Percentiles rank a stretch among this genome's conserved stretches.
These are phyloP conservation scores for Elysia chlorotica DNA, from an alignment of 1,140 invertebrate genomes.

Conservation along the genomic window DNA sequence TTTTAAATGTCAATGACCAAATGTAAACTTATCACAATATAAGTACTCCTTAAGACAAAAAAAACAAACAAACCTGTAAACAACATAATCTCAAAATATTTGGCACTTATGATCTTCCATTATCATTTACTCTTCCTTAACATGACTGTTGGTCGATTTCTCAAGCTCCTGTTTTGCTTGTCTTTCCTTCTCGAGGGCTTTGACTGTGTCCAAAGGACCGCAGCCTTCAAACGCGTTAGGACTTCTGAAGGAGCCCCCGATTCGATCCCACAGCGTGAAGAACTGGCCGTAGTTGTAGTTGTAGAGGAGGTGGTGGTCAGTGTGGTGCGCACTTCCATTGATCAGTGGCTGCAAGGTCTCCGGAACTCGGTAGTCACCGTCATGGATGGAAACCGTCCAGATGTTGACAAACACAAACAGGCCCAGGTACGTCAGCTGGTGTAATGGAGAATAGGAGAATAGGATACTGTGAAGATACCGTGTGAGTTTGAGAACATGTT, in stretches of 20 bases:
- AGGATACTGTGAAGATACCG: no score
- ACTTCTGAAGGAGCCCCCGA: constrained; percentile 59
- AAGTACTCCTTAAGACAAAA: no score
- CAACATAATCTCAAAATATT: no score
- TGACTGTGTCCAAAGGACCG: constrained; percentile 50
- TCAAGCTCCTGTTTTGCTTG: constrained; percentile 10
- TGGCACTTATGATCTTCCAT: no score
- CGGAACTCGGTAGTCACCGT: constrained; percentile 64
- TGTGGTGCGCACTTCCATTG: constrained; percentile 67
- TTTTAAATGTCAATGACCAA: no score
- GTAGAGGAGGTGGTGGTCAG: constrained; percentile 65
- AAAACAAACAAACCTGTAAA: no score
- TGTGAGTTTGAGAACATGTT: no score
- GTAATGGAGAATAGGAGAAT: no score
- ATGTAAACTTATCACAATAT: no score
- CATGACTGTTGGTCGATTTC: no score
- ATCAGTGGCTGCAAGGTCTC: constrained; percentile 55
- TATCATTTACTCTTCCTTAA: no score
- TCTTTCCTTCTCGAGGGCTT: constrained; percentile 42
- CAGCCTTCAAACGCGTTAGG: constrained; percentile 55
- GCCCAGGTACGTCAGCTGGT: constrained; percentile 58
- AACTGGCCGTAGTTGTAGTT: constrained; percentile 68
- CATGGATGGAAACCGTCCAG: constrained; percentile 67
- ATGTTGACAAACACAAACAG: constrained; percentile 66
- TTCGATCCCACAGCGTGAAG: constrained; percentile 65